Evolutionary conservation across 2,113 vertebrate genomes (phyloP).

Genomic region (Climacteris rufus): DNA sequence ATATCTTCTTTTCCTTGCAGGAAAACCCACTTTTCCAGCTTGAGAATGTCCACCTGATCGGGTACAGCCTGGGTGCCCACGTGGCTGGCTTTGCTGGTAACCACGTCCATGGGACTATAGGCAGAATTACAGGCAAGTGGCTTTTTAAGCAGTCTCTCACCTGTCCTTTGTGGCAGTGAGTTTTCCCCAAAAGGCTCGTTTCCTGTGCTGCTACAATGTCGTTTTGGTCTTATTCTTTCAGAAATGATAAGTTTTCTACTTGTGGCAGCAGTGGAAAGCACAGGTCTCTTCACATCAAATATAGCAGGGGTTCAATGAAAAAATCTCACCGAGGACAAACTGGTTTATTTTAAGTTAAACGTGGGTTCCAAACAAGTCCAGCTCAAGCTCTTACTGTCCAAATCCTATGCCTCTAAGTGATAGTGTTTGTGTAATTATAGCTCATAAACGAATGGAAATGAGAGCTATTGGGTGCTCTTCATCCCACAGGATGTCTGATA

Average conservation of each 20-base stretch:
- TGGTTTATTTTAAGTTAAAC: background rate
- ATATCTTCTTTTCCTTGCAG: slow-evolving; percentile 54
- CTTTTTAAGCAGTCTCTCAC: background rate
- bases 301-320: rapidly evolving
- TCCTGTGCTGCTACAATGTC: background rate
- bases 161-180: background rate
- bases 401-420: background rate
- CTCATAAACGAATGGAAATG: background rate
- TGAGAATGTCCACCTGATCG: slow-evolving; percentile 87
- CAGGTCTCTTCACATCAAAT: rapidly evolving
- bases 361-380: background rate
- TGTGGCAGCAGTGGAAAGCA: background rate
- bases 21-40: slow-evolving; percentile 78
- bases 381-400: background rate
- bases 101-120: slow-evolving; percentile 80
- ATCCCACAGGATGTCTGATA: background rate
- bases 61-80: slow-evolving; percentile 94
- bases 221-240: background rate
- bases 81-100: slow-evolving; percentile 91
- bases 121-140: slow-evolving; percentile 89
- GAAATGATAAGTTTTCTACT: background rate
- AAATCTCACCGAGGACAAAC: background rate
- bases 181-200: background rate
- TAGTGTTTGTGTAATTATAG: background rate
- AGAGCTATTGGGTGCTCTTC: background rate